A percentile compares a stretch with the other conserved stretches of the same genome.
Evolutionary conservation across 2,113 vertebrate genomes (phyloP).

Genomic region (Herpailurus yagouaroundi): DNA sequence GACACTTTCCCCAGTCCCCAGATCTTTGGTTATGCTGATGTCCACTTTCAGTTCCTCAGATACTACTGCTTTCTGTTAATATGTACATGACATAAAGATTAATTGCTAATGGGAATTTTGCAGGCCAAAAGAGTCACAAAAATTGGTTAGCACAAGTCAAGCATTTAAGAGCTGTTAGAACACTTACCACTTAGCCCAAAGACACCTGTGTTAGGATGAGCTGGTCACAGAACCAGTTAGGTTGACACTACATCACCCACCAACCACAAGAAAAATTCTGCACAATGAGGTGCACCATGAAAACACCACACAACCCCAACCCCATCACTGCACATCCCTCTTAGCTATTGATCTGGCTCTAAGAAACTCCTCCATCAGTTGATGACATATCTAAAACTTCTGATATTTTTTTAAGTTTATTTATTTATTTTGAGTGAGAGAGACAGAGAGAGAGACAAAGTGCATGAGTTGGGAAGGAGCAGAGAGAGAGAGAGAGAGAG

Average conservation of each 20-base stretch:
- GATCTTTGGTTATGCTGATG: not conserved
- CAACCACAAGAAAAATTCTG: not conserved
- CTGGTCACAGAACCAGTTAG: not conserved
- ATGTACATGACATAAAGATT: not conserved
- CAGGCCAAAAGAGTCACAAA: not conserved
- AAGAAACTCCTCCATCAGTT: not conserved
- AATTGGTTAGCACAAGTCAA: not conserved
- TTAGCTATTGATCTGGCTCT: not conserved
- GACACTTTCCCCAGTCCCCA: not conserved
- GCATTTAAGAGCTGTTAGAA: not conserved
- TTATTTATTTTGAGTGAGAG: no score
- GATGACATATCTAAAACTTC: no score
- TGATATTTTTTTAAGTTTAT: no score
- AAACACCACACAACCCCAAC: not conserved
- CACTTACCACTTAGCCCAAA: not conserved
- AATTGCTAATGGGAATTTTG: not conserved
- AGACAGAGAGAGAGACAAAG: no score
- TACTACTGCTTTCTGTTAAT: not conserved
- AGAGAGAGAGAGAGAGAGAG: no score
- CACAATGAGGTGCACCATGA: not conserved
- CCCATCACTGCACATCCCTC: not conserved
- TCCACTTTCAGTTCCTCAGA: not conserved
- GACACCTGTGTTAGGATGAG: not conserved
- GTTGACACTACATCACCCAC: not conserved
- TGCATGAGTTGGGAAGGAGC: no score